These are phyloP conservation scores for Cuniculus paca DNA, from an alignment of 2,797 vertebrate genomes.

Conservation along the genomic window DNA sequence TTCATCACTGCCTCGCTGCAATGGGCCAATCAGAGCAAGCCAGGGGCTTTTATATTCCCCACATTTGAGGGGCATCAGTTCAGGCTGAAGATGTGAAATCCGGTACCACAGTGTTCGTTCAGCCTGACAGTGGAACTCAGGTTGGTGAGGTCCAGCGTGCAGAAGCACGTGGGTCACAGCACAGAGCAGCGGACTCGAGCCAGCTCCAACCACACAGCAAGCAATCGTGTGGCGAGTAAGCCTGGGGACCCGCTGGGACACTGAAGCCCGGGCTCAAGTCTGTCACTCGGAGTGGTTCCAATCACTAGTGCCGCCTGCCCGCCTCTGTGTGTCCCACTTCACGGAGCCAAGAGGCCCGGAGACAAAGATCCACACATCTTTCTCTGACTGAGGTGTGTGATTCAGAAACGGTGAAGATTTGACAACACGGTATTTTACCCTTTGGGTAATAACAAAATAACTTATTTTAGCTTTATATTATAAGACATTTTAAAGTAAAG, in stretches of 20 bases:
- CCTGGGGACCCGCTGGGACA: no score
- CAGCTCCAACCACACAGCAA: neutral
- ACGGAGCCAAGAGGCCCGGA: neutral
- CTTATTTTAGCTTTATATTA: neutral
- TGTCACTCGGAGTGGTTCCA: neutral
- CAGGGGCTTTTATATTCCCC: neutral
- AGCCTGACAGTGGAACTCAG: neutral
- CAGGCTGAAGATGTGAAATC: neutral
- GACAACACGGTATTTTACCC: neutral
- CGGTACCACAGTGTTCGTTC: neutral
- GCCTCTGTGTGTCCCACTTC: neutral
- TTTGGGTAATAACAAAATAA: neutral
- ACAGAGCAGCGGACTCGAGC: neutral
- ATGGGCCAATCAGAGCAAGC: neutral
- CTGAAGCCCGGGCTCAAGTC: neutral
- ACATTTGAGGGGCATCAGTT: neutral
- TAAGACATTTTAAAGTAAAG: neutral
- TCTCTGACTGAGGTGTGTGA: neutral
- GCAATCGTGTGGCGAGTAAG: no score
- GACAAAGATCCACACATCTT: neutral
- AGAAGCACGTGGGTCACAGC: neutral
- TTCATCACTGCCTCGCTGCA: neutral
- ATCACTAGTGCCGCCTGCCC: neutral
- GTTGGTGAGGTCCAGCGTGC: neutral
- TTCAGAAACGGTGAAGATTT: neutral